Base-by-base conservation (phyloP, 1,140 invertebrate genomes). In the Drosophila albomicans region DNA sequence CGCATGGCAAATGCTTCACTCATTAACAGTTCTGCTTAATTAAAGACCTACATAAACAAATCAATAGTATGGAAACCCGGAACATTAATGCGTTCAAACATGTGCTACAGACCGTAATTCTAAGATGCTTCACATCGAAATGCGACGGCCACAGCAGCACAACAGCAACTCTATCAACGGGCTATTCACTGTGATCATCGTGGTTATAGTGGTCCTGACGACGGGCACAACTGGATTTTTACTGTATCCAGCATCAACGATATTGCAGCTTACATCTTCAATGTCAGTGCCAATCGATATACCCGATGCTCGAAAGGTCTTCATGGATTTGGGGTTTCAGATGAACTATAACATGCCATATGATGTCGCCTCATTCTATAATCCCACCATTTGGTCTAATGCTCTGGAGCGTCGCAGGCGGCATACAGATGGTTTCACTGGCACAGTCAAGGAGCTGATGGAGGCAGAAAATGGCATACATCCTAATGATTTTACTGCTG, bases 261-360 rank as follows among this genome's bases (percentile, higher is more conserved):
- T 68, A 3, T 43, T 91, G 1, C 81, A 91, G 70, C 0, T 91
- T 6, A 91, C 90, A 6, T 30, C 80, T 1, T 75, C 78, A 1
- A 46, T 91, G 25, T 91, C 90, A 25, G 69, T 87, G 48, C 82
- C 80, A 1, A 46, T 78, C 25, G 89, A 90, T 30, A 54, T 91
- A 4, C 63, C 68, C 6, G 59, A 71, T 32, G 13, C 30, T 1
- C 76, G 88, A 20, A 89, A 82, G 32, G 76, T 87, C 11, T 92
- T 87, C 5, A 56, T 79, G 25, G 88, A 92, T 56, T 51, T 86
- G 75, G 91, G 88, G 11, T 88, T 92, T 15, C 91, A 92, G 62
- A 80, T 89, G 73, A 91, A 92, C 56, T 92, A 92, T 25, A 81
- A 82, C 62, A n/a, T 92, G 51, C 91, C 91, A 1, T 56, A 46